Percentiles rank a stretch among this genome's conserved stretches.
phyloP scores from a whole-genome alignment of 2,113 vertebrate genomes.

The Phasianus colchicus region DNA sequence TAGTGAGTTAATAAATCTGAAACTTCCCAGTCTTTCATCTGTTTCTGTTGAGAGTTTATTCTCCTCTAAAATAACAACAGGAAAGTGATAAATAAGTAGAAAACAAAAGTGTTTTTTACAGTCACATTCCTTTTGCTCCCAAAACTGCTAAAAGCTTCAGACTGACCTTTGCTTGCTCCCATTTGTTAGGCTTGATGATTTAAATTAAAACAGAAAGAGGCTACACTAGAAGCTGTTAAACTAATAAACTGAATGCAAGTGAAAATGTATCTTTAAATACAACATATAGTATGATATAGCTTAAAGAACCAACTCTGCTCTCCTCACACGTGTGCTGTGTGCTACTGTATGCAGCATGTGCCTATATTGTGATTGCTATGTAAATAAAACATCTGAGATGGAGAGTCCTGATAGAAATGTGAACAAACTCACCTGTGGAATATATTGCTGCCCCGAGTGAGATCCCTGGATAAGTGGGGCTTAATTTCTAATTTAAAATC shows the following conservation, averaged over 20 bases:
- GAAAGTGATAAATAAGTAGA: slow-evolving; percentile 7
- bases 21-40: background rate
- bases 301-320: background rate
- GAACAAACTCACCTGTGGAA: slow-evolving; percentile 43
- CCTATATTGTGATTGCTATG: background rate
- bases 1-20: background rate
- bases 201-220: slow-evolving; percentile 42
- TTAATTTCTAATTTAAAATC: slow-evolving; percentile 42
- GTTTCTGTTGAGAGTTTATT: background rate
- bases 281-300: background rate
- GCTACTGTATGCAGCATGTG: background rate
- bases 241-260: slow-evolving; percentile 30
- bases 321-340: background rate
- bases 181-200: background rate
- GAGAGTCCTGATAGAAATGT: slow-evolving; percentile 16
- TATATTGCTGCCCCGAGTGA: slow-evolving; percentile 7
- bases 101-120: background rate
- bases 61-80: slow-evolving; percentile 18
- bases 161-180: slow-evolving; percentile 37
- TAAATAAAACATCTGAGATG: background rate
- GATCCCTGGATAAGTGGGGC: background rate
- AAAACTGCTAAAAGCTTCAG: slow-evolving; percentile 41
- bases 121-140: slow-evolving; percentile 51
- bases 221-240: slow-evolving; percentile 6
- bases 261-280: slow-evolving; percentile 2